Evolutionary conservation across 2,113 vertebrate genomes (phyloP).

Genomic region (Laterallus jamaicensis): DNA sequence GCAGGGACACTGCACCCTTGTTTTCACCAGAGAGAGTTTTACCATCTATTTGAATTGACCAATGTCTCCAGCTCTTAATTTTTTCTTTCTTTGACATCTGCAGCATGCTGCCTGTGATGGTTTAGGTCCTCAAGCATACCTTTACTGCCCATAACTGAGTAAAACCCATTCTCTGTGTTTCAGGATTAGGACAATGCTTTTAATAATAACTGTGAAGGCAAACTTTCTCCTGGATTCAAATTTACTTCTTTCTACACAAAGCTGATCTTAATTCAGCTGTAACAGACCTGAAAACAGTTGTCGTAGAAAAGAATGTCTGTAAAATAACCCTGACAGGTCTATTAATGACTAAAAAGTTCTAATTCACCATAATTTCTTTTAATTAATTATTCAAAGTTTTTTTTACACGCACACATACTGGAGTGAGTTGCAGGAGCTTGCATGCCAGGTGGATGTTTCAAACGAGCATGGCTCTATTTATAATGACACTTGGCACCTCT

Average conservation of each 20-base stretch:
- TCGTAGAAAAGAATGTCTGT: not conserved
- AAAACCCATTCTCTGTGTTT: not conserved
- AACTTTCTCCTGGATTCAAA: not conserved
- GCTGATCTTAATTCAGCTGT: not conserved
- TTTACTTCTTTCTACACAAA: not conserved
- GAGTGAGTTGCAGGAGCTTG: not conserved
- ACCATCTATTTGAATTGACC: not conserved
- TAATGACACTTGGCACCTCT: constrained; percentile 14
- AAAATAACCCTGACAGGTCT: not conserved
- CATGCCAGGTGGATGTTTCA: not conserved
- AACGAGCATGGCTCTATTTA: not conserved
- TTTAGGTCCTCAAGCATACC: not conserved
- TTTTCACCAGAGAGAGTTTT: not conserved
- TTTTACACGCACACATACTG: not conserved
- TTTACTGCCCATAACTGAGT: not conserved
- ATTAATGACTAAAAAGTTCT: not conserved
- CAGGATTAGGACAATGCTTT: not conserved
- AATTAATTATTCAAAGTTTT: not conserved
- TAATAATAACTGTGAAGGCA: not conserved
- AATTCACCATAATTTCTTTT: not conserved
- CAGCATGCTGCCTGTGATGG: not conserved
- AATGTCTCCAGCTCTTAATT: not conserved
- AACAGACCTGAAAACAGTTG: not conserved
- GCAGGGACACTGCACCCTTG: not conserved
- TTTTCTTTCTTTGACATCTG: not conserved